phyloP scores from a whole-genome alignment of 2,888 invertebrate genomes.

The Invenusta paracnida region DNA sequence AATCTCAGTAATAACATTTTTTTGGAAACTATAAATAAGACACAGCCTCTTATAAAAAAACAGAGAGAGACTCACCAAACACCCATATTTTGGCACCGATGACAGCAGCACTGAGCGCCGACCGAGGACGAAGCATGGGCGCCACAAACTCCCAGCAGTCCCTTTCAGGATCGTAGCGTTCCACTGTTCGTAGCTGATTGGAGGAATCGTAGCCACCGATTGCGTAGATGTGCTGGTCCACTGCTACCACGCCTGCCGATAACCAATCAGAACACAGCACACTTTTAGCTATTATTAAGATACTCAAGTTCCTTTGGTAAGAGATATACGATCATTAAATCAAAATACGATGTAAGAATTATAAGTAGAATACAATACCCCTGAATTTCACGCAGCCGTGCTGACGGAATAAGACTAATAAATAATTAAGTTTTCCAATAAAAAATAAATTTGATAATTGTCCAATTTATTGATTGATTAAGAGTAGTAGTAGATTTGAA shows the following conservation, averaged over 20 bases:
- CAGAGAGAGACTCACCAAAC: constrained; percentile 66
- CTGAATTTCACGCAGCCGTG: too few relatives aligned
- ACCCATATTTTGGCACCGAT: constrained; percentile 81
- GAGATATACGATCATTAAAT: neutral
- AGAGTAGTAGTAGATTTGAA: too few relatives aligned
- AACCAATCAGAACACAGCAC: too few relatives aligned
- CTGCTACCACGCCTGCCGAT: constrained; percentile 73
- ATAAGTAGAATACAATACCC: too few relatives aligned
- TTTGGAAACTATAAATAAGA: too few relatives aligned
- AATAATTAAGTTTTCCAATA: too few relatives aligned
- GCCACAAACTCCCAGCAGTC: constrained; percentile 74
- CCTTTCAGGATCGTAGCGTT: constrained; percentile 78
- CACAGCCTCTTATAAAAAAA: too few relatives aligned
- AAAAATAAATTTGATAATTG: too few relatives aligned
- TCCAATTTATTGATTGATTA: too few relatives aligned
- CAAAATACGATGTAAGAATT: neutral
- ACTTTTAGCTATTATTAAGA: neutral
- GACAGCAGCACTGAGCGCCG: constrained; percentile 80
- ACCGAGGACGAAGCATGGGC: constrained; percentile 74
- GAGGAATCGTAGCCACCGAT: constrained; percentile 87
- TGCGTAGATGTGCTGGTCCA: constrained; percentile 82
- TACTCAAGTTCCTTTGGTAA: neutral
- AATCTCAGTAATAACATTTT: neutral
- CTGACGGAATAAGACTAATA: too few relatives aligned
- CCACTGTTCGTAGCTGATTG: constrained; percentile 75